Conservation (phyloP, 2,888 invertebrate species). For the Dryococelus australis region DNA sequence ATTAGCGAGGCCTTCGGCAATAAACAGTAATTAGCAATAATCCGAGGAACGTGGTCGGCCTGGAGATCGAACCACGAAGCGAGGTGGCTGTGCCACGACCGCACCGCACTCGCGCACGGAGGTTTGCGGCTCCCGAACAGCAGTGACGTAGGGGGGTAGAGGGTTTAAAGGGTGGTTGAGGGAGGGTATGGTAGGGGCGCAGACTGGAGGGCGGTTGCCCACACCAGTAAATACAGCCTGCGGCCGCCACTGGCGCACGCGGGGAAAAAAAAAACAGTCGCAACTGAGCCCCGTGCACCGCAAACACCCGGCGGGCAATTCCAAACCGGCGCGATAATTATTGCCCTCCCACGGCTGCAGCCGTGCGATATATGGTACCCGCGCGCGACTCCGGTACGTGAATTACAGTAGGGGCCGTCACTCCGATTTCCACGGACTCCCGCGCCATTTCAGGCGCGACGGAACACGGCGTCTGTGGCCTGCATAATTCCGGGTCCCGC, state of each 20-base stretch:
- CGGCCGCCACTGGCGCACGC: not conserved
- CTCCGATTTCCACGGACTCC: too few species aligned
- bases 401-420: not conserved
- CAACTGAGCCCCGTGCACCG: not conserved
- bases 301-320: too few species aligned
- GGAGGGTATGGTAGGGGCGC: not conserved
- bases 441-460: too few species aligned
- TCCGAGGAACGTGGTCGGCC: not conserved
- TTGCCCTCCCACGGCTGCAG: not conserved
- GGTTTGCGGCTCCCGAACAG: not conserved
- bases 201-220: not conserved
- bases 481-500: too few species aligned
- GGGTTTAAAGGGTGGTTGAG: too few species aligned
- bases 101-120: not conserved
- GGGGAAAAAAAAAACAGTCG: too few species aligned
- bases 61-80: not conserved
- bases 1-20: not conserved
- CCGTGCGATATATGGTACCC: not conserved
- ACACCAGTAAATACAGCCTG: not conserved
- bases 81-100: not conserved
- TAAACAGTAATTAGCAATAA: not conserved
- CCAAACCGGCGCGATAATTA: not conserved
- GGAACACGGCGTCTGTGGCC: too few species aligned
- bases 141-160: too few species aligned
- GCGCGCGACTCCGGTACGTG: not conserved